These are phyloP conservation scores for Fundulus diaphanus DNA, from an alignment of 2,797 vertebrate species.

Conservation along the genomic window DNA sequence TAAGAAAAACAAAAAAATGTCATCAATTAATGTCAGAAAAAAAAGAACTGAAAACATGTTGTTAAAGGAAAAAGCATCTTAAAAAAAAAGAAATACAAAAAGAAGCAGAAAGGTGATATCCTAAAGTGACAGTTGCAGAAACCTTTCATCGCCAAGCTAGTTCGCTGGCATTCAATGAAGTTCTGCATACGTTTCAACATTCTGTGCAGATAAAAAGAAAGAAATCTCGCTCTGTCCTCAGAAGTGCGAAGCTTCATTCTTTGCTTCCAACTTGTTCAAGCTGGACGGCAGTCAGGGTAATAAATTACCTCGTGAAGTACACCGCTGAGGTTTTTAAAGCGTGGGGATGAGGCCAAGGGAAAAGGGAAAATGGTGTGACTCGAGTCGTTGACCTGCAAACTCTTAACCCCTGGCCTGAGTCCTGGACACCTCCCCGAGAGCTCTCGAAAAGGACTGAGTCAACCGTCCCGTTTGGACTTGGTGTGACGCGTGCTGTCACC, in stretches of 20 bases:
- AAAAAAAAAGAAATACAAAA: background rate
- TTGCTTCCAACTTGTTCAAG: constrained; percentile 50
- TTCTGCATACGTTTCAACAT: constrained; percentile 2
- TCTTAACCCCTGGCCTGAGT: constrained; percentile 83
- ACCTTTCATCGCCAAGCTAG: constrained; percentile 4
- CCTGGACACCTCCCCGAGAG: constrained; percentile 71
- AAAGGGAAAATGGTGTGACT: constrained; percentile 81
- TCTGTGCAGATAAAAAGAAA: constrained; percentile 14
- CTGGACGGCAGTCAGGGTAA: constrained; percentile 69
- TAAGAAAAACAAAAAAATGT: constrained; percentile 4
- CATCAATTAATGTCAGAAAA: background rate
- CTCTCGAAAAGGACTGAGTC: constrained; percentile 54
- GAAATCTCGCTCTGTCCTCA: constrained; percentile 36
- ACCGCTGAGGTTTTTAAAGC: constrained; percentile 76
- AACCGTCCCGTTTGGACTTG: constrained; percentile 65
- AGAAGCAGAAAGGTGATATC: background rate
- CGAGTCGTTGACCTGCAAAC: constrained; percentile 80
- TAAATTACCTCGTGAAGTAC: constrained; percentile 85
- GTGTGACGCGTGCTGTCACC: constrained; percentile 65
- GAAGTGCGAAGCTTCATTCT: constrained; percentile 54
- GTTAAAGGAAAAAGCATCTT: background rate
- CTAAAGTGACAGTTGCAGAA: background rate
- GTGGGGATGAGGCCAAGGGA: constrained; percentile 74
- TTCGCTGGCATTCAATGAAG: too few species aligned
- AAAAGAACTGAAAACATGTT: background rate